Base-by-base conservation (phyloP, 2,113 vertebrate species). In the Onychostoma macrolepis region DNA sequence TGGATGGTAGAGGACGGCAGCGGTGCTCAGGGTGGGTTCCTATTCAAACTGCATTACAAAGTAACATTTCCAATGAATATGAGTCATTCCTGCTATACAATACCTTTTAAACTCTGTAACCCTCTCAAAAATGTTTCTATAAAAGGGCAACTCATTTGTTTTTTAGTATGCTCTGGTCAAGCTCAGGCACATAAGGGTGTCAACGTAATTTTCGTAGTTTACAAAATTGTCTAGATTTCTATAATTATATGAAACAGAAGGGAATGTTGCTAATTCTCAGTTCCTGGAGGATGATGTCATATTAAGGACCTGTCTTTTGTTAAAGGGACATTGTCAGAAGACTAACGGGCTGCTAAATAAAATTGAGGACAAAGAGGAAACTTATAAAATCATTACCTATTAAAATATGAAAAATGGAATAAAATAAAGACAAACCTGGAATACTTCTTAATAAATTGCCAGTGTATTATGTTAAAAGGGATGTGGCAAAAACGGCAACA, bases 1-100 rank as follows among this genome's bases (percentile, higher is more conserved):
- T 99, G 98, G 98, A 96, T 94, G 33, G 88, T 99, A 88, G 97
- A 97, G 87, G 89, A 90, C 11, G 92, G 94, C 86, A 87, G 91
- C 67, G 89, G 90, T 72, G 88, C 65, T 83, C 88, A 90, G 90
- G 96, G 98, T 97, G 67, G 24, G 91, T 38, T 36, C 84, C 58
- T 63, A 58, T 53, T 28, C 17, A 43, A 26, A 41, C 36, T 67
- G 45, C n/a, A 45, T 21, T 33, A 10, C 41, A 12, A 36, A 21
- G 17, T 53, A 19, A 53, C 67, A 36, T 71, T 71, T 36, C 11
- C 69, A 38, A 15, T 41, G 36, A 74, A 74, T 41, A 12, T 5
- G 33, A 9, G 36, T 75, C 38, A 45, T n/a, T 75, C 72, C 72
- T 75, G 38, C n/a, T 75, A n/a, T 75, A n/a, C 1, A 26, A 41